Conservation (phyloP, 1,140 invertebrate species). For the Drosophila ananassae region DNA sequence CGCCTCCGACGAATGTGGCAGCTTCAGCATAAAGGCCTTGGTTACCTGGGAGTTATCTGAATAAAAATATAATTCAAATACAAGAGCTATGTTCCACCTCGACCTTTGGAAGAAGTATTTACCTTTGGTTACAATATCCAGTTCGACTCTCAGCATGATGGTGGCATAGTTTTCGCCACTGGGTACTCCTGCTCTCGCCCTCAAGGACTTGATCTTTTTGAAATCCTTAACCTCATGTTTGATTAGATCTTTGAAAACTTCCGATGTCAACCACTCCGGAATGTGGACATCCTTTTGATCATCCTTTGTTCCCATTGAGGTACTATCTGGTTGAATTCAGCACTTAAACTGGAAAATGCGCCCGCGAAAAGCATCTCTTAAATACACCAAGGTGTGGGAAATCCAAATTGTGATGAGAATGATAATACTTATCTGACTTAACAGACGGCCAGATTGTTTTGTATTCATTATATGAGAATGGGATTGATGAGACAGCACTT, state of each 20-base stretch:
- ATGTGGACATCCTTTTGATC: slow-evolving; percentile 2
- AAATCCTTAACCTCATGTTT: slow-evolving; percentile 65
- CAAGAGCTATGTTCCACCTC: neutral
- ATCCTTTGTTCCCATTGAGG: slow-evolving; percentile 4
- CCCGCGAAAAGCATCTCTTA: slow-evolving; percentile 1
- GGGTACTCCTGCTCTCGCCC: slow-evolving; percentile 42
- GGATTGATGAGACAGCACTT: slow-evolving; percentile 8
- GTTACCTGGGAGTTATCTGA: slow-evolving; percentile 41
- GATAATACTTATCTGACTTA: slow-evolving; percentile 18
- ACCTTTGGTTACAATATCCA: slow-evolving; percentile 62
- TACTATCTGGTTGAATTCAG: neutral
- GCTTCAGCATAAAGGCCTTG: slow-evolving; percentile 66
- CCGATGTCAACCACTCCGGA: slow-evolving; percentile 14
- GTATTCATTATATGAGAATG: neutral
- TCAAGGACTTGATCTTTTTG: slow-evolving; percentile 54
- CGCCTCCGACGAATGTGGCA: slow-evolving; percentile 33
- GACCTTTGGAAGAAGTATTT: too few species aligned
- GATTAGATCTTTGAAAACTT: slow-evolving; percentile 45
- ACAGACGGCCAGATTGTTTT: neutral
- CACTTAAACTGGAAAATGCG: neutral
- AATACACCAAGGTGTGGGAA: neutral
- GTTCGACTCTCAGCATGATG: slow-evolving; percentile 61
- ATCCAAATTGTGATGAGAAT: neutral
- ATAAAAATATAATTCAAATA: neutral
- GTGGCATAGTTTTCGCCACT: slow-evolving; percentile 75